Conservation (phyloP, 2,888 invertebrate species). For the Zootermopsis nevadensis region DNA sequence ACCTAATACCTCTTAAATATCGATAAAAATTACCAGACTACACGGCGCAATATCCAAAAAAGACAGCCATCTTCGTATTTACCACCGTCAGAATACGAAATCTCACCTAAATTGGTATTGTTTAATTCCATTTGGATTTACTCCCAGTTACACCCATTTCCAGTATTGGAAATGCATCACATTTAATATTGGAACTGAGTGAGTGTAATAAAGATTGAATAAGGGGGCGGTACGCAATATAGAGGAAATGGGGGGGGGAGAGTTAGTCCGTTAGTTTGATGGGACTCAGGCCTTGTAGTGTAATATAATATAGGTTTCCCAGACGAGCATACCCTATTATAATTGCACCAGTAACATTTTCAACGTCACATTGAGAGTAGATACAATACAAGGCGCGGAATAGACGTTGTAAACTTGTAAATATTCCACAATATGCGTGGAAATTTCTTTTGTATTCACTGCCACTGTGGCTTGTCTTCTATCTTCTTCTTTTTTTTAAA, state of each 20-base stretch:
- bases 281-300: background rate
- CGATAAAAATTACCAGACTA: too few species aligned
- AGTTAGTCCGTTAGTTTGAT: background rate
- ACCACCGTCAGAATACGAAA: too few species aligned
- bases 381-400: background rate
- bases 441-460: background rate
- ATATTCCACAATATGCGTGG: background rate
- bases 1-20: too few species aligned
- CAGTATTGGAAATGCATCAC: slow-evolving; percentile 19
- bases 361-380: background rate
- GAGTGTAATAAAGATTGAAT: background rate
- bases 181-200: slow-evolving; percentile 20
- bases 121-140: slow-evolving; percentile 18
- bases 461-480: background rate
- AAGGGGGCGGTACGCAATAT: background rate
- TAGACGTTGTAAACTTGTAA: background rate
- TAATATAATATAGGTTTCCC: background rate
- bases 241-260: background rate
- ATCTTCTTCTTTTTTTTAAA: background rate
- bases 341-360: background rate
- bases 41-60: too few species aligned
- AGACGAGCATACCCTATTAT: background rate
- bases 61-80: too few species aligned
- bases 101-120: background rate
- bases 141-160: background rate